Evolutionary conservation across 2,113 vertebrate genomes (phyloP), one percentile per base, ranked within the genome.

Genomic region (Butorides virescens): DNA sequence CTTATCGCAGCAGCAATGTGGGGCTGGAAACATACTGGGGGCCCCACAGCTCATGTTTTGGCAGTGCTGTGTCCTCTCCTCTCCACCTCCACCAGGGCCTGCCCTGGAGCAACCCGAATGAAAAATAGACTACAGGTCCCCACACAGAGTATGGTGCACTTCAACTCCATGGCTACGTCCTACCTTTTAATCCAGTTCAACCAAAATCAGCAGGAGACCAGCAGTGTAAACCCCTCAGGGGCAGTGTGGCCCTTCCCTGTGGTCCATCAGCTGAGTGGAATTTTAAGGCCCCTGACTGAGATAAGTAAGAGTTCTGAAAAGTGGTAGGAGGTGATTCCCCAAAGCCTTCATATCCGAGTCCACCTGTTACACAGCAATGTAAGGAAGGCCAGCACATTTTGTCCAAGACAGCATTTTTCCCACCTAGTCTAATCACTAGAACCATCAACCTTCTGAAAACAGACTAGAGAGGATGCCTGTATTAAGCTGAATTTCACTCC

Each of bases 1-100:
- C 18, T 77, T 90, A 32, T 52, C 3, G 0, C 49, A 79, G 55
- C 61, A 78, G 37, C 55, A 58, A 11, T 0, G 0, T n/a, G 56
- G 32, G 27, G 20, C 44, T 78, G n/a, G 30, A 58, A 62, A 29
- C 10, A 47, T 18, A 15, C 16, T 8, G 22, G 20, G 22, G 14
- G 2, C 7, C 55, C 15, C 66, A 67, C 6, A 47, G 53, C 29
- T 11, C 25, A 8, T 1, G 1, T 52, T 74, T 65, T 1, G 4
- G 9, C n/a, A 42, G 23, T 13, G 55, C 13, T 49, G 13, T 34
- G 9, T 27, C 46, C 37, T 77, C 34, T 23, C 27, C 3, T 47
- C 63, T 50, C 46, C 1, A 1, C 15, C 47, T 68, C 53, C 37
- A 52, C 22, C 3, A 0, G 5, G 23, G 29, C 37, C 20, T 77